Percentiles rank a stretch among this genome's conserved stretches.
Conservation (phyloP, 2,797 vertebrate species). For the Liparis tanakae region DNA sequence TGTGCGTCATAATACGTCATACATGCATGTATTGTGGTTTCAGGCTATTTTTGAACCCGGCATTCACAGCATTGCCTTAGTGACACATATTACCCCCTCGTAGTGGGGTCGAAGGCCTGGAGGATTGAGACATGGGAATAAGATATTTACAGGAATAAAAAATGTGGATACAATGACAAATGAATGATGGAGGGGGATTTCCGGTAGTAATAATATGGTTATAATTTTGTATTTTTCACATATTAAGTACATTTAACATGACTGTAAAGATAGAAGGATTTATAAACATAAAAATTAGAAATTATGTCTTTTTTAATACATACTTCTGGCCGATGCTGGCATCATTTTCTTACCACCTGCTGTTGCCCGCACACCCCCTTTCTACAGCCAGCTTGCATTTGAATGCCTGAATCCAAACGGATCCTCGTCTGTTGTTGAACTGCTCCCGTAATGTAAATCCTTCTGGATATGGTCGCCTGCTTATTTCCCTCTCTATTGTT, state of each 20-base stretch:
- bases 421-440: constrained; percentile 25
- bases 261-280: not conserved
- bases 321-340: not conserved
- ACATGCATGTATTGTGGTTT: constrained; percentile 15
- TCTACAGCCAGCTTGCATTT: constrained; percentile 17
- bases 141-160: constrained; percentile 8
- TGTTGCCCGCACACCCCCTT: not conserved
- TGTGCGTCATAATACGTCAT: not conserved
- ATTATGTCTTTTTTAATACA: not conserved
- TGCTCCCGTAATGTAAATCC: constrained; percentile 32
- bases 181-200: not conserved
- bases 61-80: constrained; percentile 43
- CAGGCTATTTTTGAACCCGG: constrained; percentile 49
- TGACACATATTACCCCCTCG: constrained; percentile 34
- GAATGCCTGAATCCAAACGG: constrained; percentile 34
- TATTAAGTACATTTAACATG: not conserved
- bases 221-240: not conserved
- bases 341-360: not conserved
- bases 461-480: constrained; percentile 31
- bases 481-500: constrained; percentile 26
- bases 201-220: not conserved
- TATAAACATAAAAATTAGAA: constrained; percentile 1
- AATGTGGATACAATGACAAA: constrained; percentile 11
- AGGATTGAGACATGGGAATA: not conserved
- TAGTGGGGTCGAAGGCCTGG: constrained; percentile 11